These are phyloP conservation scores for Sebastes miniatus DNA, from an alignment of 2,797 vertebrate genomes.

Conservation along the genomic window DNA sequence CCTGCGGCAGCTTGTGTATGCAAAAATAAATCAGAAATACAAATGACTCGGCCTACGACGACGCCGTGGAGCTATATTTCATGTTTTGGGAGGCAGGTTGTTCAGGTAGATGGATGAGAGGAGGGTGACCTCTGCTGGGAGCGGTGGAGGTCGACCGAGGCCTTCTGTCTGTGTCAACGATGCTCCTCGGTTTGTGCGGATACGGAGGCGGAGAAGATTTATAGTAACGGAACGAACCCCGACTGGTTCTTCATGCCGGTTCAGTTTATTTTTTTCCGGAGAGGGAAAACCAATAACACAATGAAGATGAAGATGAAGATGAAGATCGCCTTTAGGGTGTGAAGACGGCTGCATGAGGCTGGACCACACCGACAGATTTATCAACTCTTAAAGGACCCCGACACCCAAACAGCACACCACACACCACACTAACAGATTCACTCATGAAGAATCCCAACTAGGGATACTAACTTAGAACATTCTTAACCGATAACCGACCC, in stretches of 20 bases:
- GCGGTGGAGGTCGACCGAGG: not conserved
- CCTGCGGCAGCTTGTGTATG: not conserved
- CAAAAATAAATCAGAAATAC: conserved; percentile 2
- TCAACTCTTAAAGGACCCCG: too few relatives aligned
- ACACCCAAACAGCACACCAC: too few relatives aligned
- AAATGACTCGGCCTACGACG: not conserved
- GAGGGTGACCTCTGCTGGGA: conserved; percentile 5
- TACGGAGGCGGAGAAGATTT: not conserved
- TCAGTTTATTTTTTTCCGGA: not conserved
- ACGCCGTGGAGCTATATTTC: not conserved
- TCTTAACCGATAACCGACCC: too few relatives aligned
- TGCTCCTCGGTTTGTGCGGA: not conserved
- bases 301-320: not conserved
- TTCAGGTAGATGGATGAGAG: not conserved
- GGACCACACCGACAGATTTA: too few relatives aligned
- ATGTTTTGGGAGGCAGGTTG: not conserved
- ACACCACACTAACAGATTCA: too few relatives aligned
- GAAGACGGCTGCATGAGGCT: not conserved
- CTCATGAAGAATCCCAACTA: too few relatives aligned
- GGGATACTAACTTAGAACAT: too few relatives aligned
- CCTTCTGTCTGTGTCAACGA: not conserved
- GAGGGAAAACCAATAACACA: not conserved
- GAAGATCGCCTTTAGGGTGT: not conserved
- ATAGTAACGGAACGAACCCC: not conserved
- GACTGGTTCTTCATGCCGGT: not conserved